A percentile compares a stretch with the other conserved stretches of the same genome.
phyloP scores from a whole-genome alignment of 2,797 vertebrate genomes.

The Acanthornis magna region DNA sequence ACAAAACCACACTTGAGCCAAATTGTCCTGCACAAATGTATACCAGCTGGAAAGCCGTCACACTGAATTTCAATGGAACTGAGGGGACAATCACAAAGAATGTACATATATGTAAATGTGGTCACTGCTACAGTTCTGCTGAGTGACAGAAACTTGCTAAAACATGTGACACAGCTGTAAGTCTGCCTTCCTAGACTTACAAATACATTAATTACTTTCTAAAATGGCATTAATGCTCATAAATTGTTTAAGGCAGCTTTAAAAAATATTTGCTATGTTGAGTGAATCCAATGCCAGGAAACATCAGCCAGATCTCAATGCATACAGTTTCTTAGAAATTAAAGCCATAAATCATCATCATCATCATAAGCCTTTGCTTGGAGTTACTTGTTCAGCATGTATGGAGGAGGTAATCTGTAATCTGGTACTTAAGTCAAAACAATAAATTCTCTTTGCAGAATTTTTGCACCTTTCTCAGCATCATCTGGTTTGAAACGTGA shows the following conservation, averaged over 20 bases:
- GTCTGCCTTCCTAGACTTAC: neutral
- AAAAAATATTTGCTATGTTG: conserved; percentile 1
- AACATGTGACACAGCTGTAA: neutral
- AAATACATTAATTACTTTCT: neutral
- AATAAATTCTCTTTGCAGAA: neutral
- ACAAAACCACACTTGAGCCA: neutral
- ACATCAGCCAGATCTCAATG: neutral
- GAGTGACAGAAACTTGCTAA: neutral
- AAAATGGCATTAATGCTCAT: neutral
- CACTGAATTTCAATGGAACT: neutral
- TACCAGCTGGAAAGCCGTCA: neutral
- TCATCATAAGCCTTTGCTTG: neutral
- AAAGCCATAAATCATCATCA: conserved; percentile 21
- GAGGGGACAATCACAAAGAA: neutral
- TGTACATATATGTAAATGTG: neutral
- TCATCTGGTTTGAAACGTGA: neutral
- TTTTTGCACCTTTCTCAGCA: neutral
- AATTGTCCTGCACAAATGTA: neutral
- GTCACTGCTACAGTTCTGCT: neutral
- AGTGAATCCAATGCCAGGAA: neutral
- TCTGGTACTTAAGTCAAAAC: neutral
- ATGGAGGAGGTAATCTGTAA: neutral
- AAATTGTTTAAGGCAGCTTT: neutral
- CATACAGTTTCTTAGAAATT: neutral
- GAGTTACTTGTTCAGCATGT: neutral